A percentile compares a stretch with the other conserved stretches of the same genome.
phyloP scores from a whole-genome alignment of 2,797 vertebrate species.

The Lagorchestes hirsutus region DNA sequence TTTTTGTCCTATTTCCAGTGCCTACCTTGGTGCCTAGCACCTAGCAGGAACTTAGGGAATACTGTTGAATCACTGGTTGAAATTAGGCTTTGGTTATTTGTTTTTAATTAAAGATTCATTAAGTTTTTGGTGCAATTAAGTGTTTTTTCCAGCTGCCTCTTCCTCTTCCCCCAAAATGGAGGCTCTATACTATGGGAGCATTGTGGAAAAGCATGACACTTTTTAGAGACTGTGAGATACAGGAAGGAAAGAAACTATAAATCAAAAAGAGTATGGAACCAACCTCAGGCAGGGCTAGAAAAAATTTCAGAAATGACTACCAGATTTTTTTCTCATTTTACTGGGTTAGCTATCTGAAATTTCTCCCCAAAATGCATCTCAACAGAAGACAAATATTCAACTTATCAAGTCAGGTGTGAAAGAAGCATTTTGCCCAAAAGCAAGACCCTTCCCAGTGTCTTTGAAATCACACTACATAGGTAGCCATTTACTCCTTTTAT shows the following conservation, averaged over 20 bases:
- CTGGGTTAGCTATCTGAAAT: not conserved
- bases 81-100: not conserved
- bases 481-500: not conserved
- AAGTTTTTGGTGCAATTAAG: too few species aligned
- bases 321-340: not conserved
- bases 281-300: not conserved
- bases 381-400: not conserved
- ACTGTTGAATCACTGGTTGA: not conserved
- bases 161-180: not conserved
- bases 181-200: not conserved
- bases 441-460: not conserved
- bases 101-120: too few species aligned
- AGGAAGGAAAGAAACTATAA: not conserved
- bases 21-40: not conserved
- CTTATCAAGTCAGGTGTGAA: not conserved
- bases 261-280: not conserved
- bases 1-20: not conserved
- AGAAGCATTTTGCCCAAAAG: not conserved
- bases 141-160: too few species aligned
- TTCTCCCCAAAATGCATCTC: not conserved
- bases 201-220: not conserved
- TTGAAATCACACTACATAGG: not conserved
- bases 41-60: not conserved
- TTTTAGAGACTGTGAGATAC: not conserved
- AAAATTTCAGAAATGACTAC: not conserved